Base-by-base conservation (phyloP, 2,888 invertebrate species). In the Rhopalosiphum nymphaeae region DNA sequence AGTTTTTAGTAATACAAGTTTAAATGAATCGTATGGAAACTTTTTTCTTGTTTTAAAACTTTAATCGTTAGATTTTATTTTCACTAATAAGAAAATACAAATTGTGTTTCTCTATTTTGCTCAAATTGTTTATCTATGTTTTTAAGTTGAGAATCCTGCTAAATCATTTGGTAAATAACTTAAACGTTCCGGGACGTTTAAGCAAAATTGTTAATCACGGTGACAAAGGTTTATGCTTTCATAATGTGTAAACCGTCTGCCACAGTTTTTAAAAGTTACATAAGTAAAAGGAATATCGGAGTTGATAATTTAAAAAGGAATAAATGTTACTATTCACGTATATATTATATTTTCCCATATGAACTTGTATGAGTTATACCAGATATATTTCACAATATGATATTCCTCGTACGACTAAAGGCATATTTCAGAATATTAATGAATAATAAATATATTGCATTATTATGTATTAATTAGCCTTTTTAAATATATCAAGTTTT, bases 1-100 rank as follows among this genome's bases (percentile, higher is more conserved):
- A 25, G 25, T 90, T 49, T 88, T 61, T 29, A 67, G 26, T 87
- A 49, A 92, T 46, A 46, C 25, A 57, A 86, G 26, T 92, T 61
- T 49, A 46, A 86, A 92, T 36, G 49, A 67, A 92, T 53, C 26
- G 87, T 91, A n/a, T 86, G 46, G 29, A 87, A 87, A 92, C 61
- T 61, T 87, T 61, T 49, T 92, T 87, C 36, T 92, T 49, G 36
- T 21, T 67, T 42, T 21, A 49, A 92, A 86, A 87, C 92, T 88
- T 87, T 87, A 86, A 57, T 57, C 25, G 36, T 86, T 86, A 46
- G 10, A 11, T 57, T 85, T 29, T 85, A 21, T 46, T 49, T 57
- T 85, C n/a, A 86, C 29, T 57, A n/a, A n/a, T 56, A 85, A 53
- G 11, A 57, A 86, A 90, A 91, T 25, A 57, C 42, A 36, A 42